These are phyloP conservation scores for Catajapyx aquilonaris DNA, from an alignment of 1,140 invertebrate species.

Conservation along the genomic window DNA sequence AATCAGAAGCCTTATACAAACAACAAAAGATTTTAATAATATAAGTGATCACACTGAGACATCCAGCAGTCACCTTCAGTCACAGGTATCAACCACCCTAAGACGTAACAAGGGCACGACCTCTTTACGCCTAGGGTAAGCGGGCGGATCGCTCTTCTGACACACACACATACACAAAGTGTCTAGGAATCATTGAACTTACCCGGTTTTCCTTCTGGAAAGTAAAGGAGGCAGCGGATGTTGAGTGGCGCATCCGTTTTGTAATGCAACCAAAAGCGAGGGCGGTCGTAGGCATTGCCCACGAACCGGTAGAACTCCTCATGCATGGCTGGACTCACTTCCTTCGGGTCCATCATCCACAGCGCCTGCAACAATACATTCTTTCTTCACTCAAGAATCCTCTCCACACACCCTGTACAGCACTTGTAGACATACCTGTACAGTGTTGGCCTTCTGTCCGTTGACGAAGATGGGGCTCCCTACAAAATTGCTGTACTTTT, in stretches of 20 bases:
- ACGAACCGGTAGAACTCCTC: slow-evolving; percentile 80
- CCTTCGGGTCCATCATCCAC: slow-evolving; percentile 81
- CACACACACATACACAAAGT: too few species aligned
- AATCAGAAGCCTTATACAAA: too few species aligned
- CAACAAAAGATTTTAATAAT: too few species aligned
- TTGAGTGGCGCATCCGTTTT: slow-evolving; percentile 75
- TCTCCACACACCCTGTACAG: too few species aligned
- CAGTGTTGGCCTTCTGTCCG: slow-evolving; percentile 60
- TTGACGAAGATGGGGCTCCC: slow-evolving; percentile 81
- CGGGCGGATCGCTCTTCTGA: too few species aligned
- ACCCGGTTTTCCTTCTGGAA: slow-evolving; percentile 72
- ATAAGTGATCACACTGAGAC: too few species aligned
- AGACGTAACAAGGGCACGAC: too few species aligned
- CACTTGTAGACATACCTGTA: too few species aligned
- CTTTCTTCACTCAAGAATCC: too few species aligned
- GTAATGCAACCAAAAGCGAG: slow-evolving; percentile 65
- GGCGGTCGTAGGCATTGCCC: slow-evolving; percentile 60
- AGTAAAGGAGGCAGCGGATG: slow-evolving; percentile 75
- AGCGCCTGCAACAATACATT: slow-evolving; percentile 55
- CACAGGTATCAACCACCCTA: too few species aligned
- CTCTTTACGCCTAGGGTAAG: too few species aligned
- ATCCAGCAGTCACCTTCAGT: too few species aligned
- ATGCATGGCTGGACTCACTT: slow-evolving; percentile 66
- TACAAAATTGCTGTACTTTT: slow-evolving; percentile 95
- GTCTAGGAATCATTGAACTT: slow-evolving; percentile 4